Base-by-base conservation (phyloP, 2,888 invertebrate genomes). In the Phlogophora meticulosa region DNA sequence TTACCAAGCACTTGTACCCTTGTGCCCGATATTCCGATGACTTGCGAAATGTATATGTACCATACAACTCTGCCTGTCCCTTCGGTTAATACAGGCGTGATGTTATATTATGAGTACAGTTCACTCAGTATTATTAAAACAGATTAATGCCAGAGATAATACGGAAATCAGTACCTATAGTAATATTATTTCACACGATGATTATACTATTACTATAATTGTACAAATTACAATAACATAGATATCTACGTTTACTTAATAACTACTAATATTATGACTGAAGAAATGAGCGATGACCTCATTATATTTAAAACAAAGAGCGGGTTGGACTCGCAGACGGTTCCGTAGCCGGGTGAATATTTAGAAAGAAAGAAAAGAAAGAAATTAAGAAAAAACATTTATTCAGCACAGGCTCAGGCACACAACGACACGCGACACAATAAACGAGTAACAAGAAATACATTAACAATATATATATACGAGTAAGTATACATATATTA, bases 181-280 rank as follows among this genome's bases (percentile, higher is more conserved):
- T 11, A 20, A 7, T 22, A 10, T 28, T 7, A 40, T 13, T 60
- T 42, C 60, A 42, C 65, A 61, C n/a, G n/a, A n/a, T 32, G 7
- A 22, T 2, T 10, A 17, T 13, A 9, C 0, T 28, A 22, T 66
- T 22, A 62, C 13, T n/a, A 46, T 72, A 11, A 40, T 62, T 24
- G 38, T 72, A 24, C 38, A 67, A 51, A 4, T 13, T 63, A 17
- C 17, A 51, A 63, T 68, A 63, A 63, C 32, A 67, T 3, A 1
- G 45, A 45, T 7, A 28, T n/a, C n/a, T n/a, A n/a, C 20, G 46
- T 51, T 63, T 40, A 40, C 38, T 32, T 38, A 52, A 15, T 4
- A 38, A 40, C 0, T 38, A 11, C 4, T 32, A 32, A 63, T 68
- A 68, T 63, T 63, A 49, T 63, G 63, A 32, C 11, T 11, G 2